Conservation (phyloP, 1,140 invertebrate genomes). For the Pseudomyrmex dendroicus region DNA sequence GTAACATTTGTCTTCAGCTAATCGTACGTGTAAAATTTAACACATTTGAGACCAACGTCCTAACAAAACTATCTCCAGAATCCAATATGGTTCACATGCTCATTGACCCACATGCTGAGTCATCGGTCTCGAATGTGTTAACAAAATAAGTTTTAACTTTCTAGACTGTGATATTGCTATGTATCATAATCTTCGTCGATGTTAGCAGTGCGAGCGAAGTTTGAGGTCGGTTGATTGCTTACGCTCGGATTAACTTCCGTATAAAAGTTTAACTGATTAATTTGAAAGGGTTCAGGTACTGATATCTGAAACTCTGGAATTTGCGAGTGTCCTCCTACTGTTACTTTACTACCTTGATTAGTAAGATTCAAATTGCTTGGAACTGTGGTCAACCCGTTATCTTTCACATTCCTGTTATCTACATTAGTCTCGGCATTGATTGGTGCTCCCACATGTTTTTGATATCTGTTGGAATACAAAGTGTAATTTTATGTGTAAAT, state of each 20-base stretch:
- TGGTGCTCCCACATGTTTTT: constrained; percentile 60
- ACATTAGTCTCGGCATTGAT: constrained; percentile 45
- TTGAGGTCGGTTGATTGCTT: constrained; percentile 77
- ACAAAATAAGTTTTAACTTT: constrained; percentile 30
- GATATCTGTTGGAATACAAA: constrained; percentile 60
- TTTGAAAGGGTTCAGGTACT: constrained; percentile 78
- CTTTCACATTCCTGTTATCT: constrained; percentile 58
- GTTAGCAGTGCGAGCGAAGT: constrained; percentile 79
- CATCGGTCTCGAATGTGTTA: not conserved
- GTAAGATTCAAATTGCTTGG: constrained; percentile 18
- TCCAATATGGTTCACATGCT: too few relatives aligned
- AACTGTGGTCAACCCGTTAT: constrained; percentile 54
- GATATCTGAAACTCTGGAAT: constrained; percentile 82
- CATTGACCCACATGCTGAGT: too few relatives aligned
- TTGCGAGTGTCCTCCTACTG: constrained; percentile 31
- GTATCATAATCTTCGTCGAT: constrained; percentile 85
- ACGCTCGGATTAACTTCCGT: constrained; percentile 81
- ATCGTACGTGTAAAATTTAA: not conserved
- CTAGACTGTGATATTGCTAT: constrained; percentile 74
- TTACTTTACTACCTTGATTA: constrained; percentile 46
- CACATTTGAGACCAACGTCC: too few relatives aligned
- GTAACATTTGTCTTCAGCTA: not conserved
- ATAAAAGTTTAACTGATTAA: constrained; percentile 84
- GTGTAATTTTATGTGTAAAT: not conserved
- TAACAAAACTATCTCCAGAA: too few relatives aligned